phyloP scores from a whole-genome alignment of 2,113 vertebrate genomes.

The Sebastes fasciatus region DNA sequence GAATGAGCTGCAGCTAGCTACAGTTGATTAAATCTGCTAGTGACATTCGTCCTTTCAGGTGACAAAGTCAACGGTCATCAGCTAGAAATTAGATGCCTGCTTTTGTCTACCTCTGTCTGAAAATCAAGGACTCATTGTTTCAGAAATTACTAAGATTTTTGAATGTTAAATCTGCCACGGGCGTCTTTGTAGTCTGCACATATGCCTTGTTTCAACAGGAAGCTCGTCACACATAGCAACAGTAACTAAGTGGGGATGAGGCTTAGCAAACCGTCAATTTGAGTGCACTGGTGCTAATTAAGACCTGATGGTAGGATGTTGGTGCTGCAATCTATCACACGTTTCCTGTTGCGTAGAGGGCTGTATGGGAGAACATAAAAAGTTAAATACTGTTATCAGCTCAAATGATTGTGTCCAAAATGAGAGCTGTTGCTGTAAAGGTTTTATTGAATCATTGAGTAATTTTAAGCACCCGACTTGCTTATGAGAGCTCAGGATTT shows the following conservation, averaged over 20 bases:
- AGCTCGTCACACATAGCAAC: too few species aligned
- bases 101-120: too few species aligned
- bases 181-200: too few species aligned
- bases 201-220: too few species aligned
- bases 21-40: too few species aligned
- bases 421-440: background rate
- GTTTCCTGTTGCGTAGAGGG: background rate
- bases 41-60: too few species aligned
- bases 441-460: background rate
- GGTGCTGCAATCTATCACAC: background rate
- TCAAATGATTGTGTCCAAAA: background rate
- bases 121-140: too few species aligned
- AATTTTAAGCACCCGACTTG: background rate
- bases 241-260: background rate
- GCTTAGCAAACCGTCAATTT: background rate
- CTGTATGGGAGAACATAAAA: background rate
- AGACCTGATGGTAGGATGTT: background rate
- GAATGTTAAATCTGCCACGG: too few species aligned
- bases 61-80: too few species aligned
- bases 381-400: slow-evolving; percentile 14
- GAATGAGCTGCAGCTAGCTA: too few species aligned
- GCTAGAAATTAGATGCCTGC: too few species aligned
- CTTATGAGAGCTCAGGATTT: background rate
- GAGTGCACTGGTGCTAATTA: background rate
- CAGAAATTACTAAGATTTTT: too few species aligned